Evolutionary conservation across 2,888 invertebrate species (phyloP).

Genomic region (Melanargia galathea): DNA sequence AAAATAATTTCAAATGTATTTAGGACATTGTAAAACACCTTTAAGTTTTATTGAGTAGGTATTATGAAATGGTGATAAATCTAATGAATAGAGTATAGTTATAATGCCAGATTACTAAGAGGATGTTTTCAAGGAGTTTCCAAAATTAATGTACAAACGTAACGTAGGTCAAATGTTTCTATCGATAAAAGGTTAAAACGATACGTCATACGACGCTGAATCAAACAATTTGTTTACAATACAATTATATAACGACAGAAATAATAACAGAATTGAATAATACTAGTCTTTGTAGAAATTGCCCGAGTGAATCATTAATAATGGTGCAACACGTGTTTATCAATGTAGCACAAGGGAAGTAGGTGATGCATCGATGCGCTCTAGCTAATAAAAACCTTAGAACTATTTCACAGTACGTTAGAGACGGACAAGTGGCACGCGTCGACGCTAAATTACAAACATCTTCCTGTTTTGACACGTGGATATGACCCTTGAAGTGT

Average conservation of each 20-base stretch:
- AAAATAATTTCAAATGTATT: constrained; percentile 4
- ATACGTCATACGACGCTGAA: not conserved
- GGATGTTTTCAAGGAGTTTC: constrained; percentile 2
- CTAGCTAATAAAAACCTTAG: constrained; percentile 52
- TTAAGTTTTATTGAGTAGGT: constrained; percentile 22
- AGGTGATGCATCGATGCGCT: constrained; percentile 30
- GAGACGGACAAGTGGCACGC: constrained; percentile 69
- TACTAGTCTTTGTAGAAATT: not conserved
- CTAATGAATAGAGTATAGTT: constrained; percentile 1
- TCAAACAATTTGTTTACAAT: not conserved
- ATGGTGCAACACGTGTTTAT: constrained; percentile 17
- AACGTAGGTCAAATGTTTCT: not conserved
- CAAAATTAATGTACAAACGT: not conserved
- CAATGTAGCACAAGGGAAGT: constrained; percentile 21
- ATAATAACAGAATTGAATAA: too few relatives aligned
- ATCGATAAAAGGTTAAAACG: not conserved
- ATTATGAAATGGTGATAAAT: constrained; percentile 24
- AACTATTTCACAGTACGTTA: constrained; percentile 70
- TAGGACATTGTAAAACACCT: constrained; percentile 7
- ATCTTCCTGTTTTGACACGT: constrained; percentile 75
- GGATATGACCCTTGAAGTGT: constrained; percentile 47
- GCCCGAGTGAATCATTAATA: not conserved
- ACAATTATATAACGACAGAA: not conserved
- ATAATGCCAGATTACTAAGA: constrained; percentile 15
- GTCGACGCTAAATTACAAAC: constrained; percentile 55